Conservation (phyloP, 2,888 invertebrate species). For the Yponomeuta cagnagella region DNA sequence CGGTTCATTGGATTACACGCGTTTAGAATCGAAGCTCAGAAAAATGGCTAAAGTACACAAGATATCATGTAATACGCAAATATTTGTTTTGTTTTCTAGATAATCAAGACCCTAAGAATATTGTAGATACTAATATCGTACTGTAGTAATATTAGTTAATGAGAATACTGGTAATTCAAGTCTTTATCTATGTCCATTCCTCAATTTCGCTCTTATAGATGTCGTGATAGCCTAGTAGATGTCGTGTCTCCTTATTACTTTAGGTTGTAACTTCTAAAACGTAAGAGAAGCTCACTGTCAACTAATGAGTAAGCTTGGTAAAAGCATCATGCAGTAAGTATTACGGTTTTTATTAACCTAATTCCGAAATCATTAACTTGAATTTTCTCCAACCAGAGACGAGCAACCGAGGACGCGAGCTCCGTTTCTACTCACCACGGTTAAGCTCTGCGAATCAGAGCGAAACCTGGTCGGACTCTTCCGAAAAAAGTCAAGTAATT, state of each 20-base stretch:
- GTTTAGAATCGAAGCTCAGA: no score
- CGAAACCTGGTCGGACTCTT: no score
- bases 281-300: slow-evolving; percentile 65
- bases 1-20: no score
- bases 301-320: slow-evolving; percentile 32
- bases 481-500: no score
- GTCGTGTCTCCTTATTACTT: slow-evolving; percentile 63
- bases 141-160: slow-evolving; percentile 57
- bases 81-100: neutral
- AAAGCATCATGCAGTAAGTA: slow-evolving; percentile 28
- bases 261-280: slow-evolving; percentile 25
- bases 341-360: slow-evolving; percentile 53
- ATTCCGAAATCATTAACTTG: slow-evolving; percentile 39
- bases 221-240: slow-evolving; percentile 71
- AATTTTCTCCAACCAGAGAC: slow-evolving; percentile 4
- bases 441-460: no score
- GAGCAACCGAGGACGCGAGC: no score
- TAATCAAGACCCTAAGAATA: slow-evolving; percentile 17
- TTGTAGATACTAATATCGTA: slow-evolving; percentile 37
- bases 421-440: no score
- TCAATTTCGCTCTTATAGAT: slow-evolving; percentile 72
- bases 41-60: no score
- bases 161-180: slow-evolving; percentile 41
- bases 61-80: no score
- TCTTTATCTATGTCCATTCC: slow-evolving; percentile 72